phyloP scores from a whole-genome alignment of 2,797 vertebrate genomes.

The Danionella dracula region DNA sequence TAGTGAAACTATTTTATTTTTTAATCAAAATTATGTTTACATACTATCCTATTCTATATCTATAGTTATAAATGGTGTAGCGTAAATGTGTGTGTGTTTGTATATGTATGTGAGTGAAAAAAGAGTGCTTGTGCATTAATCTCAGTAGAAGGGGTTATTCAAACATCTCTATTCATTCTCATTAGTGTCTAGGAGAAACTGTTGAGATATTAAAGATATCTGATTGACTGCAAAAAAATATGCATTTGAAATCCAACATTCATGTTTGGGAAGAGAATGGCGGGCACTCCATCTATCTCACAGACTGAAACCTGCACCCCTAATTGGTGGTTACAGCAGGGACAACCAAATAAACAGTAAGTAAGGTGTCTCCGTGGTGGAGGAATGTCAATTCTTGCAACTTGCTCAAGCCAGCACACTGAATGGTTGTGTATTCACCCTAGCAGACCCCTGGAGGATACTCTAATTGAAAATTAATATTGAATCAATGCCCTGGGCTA shows the following conservation, averaged over 20 bases:
- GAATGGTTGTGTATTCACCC: conserved; percentile 95
- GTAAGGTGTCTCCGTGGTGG: conserved; percentile 78
- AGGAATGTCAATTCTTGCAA: conserved; percentile 80
- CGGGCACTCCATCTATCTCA: conserved; percentile 69
- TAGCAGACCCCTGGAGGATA: conserved; percentile 92
- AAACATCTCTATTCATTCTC: background rate
- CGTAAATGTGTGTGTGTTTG: too few species aligned
- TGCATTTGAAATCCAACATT: too few species aligned
- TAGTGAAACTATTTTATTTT: too few species aligned
- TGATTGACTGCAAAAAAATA: background rate
- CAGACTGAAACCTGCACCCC: conserved; percentile 66
- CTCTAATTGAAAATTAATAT: conserved; percentile 99
- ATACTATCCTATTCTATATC: too few species aligned
- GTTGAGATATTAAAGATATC: background rate
- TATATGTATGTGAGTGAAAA: too few species aligned
- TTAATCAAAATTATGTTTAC: too few species aligned
- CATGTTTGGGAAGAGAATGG: conserved; percentile 44
- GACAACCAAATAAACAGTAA: conserved; percentile 83
- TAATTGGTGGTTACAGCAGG: conserved; percentile 78
- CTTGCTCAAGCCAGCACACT: conserved; percentile 82
- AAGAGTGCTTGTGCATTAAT: too few species aligned
- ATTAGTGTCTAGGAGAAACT: background rate
- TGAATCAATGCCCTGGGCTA: conserved; percentile 90
- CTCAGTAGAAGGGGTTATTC: too few species aligned
- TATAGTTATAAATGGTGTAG: too few species aligned